Evolutionary conservation across 2,888 invertebrate species (phyloP).

Genomic region (Eurytoma californica): DNA sequence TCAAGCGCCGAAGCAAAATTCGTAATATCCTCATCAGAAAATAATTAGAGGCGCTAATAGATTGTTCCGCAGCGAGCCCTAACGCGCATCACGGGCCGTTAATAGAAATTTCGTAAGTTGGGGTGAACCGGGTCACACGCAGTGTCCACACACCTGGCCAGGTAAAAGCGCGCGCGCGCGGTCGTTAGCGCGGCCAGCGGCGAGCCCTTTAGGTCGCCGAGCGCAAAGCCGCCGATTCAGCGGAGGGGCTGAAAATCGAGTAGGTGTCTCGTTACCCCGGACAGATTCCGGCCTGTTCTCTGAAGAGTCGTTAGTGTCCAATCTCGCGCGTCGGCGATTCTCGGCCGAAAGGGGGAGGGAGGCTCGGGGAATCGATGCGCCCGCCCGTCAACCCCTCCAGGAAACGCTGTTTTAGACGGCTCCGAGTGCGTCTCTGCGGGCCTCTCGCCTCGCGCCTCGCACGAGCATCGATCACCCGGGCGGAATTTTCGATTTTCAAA

Average conservation of each 20-base stretch:
- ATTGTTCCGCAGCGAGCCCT: neutral
- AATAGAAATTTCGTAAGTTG: neutral
- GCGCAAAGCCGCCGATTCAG: neutral
- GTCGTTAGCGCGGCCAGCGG: neutral
- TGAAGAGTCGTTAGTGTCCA: slow-evolving; percentile 26
- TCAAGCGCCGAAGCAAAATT: neutral
- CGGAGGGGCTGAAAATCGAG: slow-evolving; percentile 20
- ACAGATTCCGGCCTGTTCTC: neutral
- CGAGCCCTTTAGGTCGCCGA: neutral
- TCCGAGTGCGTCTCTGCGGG: no score
- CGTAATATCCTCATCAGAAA: neutral
- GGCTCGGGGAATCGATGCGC: neutral
- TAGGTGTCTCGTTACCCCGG: slow-evolving; percentile 17
- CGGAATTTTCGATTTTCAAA: no score
- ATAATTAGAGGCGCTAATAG: no score
- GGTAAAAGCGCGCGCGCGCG: neutral
- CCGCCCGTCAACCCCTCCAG: no score
- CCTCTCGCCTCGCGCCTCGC: no score
- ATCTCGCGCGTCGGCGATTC: slow-evolving; percentile 1
- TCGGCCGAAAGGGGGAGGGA: neutral
- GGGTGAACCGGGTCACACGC: neutral
- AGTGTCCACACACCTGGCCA: neutral
- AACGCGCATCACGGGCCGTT: neutral
- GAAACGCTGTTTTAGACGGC: no score
- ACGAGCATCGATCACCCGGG: no score